phyloP scores from a whole-genome alignment of 2,113 vertebrate genomes.

The Leucosticte australis region DNA sequence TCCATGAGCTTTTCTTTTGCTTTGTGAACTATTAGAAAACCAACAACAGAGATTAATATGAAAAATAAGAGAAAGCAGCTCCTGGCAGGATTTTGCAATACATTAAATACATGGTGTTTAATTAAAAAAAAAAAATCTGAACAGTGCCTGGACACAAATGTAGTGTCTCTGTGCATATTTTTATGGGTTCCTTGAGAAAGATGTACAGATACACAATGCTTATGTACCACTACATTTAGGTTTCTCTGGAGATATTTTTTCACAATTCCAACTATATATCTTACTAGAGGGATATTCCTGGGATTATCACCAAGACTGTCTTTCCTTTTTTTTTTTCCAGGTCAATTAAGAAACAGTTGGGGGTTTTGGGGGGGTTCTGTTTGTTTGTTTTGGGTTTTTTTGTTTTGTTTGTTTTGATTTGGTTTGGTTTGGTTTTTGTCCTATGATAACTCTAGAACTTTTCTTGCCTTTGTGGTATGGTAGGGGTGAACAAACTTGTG shows the following conservation, averaged over 20 bases:
- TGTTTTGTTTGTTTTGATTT: background rate
- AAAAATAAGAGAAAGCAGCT: background rate
- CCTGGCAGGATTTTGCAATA: background rate
- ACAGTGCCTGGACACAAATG: background rate
- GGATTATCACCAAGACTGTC: background rate
- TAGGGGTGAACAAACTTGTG: background rate
- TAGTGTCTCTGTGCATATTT: background rate
- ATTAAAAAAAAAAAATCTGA: background rate
- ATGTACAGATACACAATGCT: fast-evolving
- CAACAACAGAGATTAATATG: background rate
- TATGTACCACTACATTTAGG: background rate
- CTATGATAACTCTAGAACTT: background rate
- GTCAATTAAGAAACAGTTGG: background rate
- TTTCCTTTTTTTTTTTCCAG: background rate
- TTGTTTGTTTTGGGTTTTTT: no score
- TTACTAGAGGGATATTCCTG: background rate
- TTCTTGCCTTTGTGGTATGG: background rate
- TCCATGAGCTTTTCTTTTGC: background rate
- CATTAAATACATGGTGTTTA: background rate
- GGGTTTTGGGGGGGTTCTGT: no score
- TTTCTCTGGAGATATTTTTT: background rate
- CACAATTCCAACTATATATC: background rate
- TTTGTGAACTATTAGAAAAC: background rate
- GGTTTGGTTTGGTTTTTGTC: background rate
- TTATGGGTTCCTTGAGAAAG: background rate